Evolutionary conservation across 2,888 invertebrate species (phyloP), one percentile per base, ranked within the genome.

Genomic region (Polydesmus complanatus): DNA sequence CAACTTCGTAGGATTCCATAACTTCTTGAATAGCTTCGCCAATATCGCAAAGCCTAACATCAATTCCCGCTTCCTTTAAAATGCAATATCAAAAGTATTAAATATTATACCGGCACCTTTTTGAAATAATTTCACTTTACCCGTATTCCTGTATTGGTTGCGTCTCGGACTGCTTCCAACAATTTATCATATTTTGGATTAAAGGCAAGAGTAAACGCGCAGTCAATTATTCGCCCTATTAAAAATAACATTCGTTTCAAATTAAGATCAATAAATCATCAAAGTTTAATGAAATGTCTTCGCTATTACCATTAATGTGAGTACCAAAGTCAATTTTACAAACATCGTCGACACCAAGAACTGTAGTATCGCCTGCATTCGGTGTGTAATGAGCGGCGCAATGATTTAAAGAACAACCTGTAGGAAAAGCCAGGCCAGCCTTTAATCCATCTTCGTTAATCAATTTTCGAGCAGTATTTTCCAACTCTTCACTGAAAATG

Each of bases 371-470:
- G 14, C 95, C 98, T 59, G 94, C 93, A 75, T 99, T 99, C 2
- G 98, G 98, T 18, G 98, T 99, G 71, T 99, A 98, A 78, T 98
- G 98, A 57, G 98, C 98, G 60, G 98, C 98, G 73, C 96, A 97
- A 74, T 98, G 89, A 76, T 99, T 98, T 47, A 96, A 80, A n/a
- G 95, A 96, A 73, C 96, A 96, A 0, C 97, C 97, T 0, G 96
- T 97, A 2, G 78, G 79, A 68, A 79, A 79, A 2, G 79, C 80
- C 56, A 80, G 68, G 19, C 80, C 98, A 1, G 97, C 93, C 68
- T 94, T 87, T 5, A 98, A 78, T 1, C 95, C 96, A 70, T 94
- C 88, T 75, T 98, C 98, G 23, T 85, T 88, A 67, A 98, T 97
- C 64, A 97, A 77, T 69, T 84, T 85, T 27, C 98, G 82, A 2